Evolutionary conservation across 2,888 invertebrate genomes (phyloP).

Genomic region (Mamestra brassicae): DNA sequence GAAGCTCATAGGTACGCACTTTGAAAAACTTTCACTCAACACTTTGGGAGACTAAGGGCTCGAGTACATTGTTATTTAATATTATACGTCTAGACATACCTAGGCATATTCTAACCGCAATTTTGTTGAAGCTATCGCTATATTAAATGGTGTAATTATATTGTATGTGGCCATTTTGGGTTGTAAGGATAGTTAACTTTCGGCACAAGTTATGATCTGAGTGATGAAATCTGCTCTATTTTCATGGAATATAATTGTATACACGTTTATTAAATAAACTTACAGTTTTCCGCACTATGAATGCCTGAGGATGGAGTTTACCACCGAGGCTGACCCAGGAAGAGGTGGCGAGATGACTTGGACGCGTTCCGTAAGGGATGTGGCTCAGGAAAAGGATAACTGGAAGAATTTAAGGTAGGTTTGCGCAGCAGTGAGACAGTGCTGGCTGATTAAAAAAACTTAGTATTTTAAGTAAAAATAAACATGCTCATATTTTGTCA

Average conservation of each 20-base stretch:
- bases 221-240: neutral
- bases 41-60: conserved; percentile 22
- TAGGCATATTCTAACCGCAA: conserved; percentile 6
- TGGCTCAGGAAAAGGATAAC: neutral
- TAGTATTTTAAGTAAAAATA: neutral
- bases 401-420: neutral
- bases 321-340: too few species aligned
- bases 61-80: conserved; percentile 27
- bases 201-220: neutral
- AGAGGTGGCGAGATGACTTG: neutral
- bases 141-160: neutral
- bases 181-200: neutral
- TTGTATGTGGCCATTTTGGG: neutral
- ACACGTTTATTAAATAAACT: neutral
- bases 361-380: neutral
- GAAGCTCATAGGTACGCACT: conserved; percentile 12
- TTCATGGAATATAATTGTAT: too few species aligned
- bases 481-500: neutral
- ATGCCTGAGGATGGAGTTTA: neutral
- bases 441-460: neutral
- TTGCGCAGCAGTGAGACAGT: neutral
- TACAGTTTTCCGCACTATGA: neutral
- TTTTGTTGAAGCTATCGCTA: neutral
- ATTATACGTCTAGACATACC: conserved; percentile 12
- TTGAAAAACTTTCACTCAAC: conserved; percentile 41